phyloP scores from a whole-genome alignment of 1,140 invertebrate genomes.

The Ruditapes philippinarum region DNA sequence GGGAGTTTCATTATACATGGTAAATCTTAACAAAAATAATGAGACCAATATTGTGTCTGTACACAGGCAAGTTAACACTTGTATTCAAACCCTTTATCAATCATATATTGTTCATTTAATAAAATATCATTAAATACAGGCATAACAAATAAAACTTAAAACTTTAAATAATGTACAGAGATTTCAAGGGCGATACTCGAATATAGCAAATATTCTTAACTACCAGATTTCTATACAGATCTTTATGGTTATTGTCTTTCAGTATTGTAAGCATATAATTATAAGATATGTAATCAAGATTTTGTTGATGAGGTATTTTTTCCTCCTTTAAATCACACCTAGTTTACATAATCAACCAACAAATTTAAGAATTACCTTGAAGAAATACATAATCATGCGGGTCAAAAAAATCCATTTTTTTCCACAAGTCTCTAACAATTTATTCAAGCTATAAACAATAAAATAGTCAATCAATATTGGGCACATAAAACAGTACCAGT shows the following conservation, averaged over 20 bases:
- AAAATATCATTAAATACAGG: neutral
- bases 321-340: neutral
- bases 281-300: neutral
- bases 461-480: neutral
- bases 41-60: neutral
- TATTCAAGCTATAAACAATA: slow-evolving; percentile 2
- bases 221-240: neutral
- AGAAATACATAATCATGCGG: neutral
- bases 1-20: neutral
- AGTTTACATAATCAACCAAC: neutral
- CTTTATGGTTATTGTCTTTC: neutral
- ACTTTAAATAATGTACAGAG: too few relatives aligned
- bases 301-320: neutral
- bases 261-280: neutral
- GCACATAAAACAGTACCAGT: neutral
- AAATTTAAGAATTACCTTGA: slow-evolving; percentile 8
- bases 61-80: neutral
- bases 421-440: neutral
- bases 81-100: neutral
- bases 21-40: neutral
- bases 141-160: too few relatives aligned
- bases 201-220: too few relatives aligned
- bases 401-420: slow-evolving; percentile 64
- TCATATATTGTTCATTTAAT: neutral
- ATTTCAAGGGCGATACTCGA: too few relatives aligned